phyloP scores from a whole-genome alignment of 2,888 invertebrate species.

The Periphyllus acericola region DNA sequence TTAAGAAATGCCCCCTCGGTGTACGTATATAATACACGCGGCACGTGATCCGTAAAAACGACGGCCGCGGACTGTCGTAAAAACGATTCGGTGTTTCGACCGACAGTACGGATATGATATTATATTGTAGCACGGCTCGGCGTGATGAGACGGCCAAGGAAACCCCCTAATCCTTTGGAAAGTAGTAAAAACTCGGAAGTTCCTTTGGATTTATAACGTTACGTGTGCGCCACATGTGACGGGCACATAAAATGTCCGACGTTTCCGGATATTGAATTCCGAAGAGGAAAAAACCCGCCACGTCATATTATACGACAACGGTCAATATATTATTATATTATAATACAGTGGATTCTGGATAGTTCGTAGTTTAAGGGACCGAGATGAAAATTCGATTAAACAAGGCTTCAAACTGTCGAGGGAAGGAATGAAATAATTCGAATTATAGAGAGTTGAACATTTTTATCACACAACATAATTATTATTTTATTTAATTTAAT shows the following conservation, averaged over 20 bases:
- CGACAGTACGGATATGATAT: not conserved
- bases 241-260: conserved; percentile 25
- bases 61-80: conserved; percentile 31
- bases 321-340: no score
- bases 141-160: not conserved
- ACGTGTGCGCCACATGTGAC: conserved; percentile 14
- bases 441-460: no score
- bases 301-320: not conserved
- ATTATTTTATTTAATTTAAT: no score
- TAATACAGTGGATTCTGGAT: no score
- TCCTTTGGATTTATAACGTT: not conserved
- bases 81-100: conserved; percentile 36
- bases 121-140: not conserved
- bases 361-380: no score
- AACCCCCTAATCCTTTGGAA: conserved; percentile 51
- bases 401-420: no score
- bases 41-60: not conserved
- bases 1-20: not conserved
- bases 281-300: not conserved
- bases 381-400: no score
- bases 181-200: conserved; percentile 48
- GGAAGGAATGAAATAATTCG: no score
- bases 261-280: conserved; percentile 26
- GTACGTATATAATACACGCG: not conserved
- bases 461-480: no score